Evolutionary conservation across 2,888 invertebrate genomes (phyloP).

Genomic region (Noctua janthe): DNA sequence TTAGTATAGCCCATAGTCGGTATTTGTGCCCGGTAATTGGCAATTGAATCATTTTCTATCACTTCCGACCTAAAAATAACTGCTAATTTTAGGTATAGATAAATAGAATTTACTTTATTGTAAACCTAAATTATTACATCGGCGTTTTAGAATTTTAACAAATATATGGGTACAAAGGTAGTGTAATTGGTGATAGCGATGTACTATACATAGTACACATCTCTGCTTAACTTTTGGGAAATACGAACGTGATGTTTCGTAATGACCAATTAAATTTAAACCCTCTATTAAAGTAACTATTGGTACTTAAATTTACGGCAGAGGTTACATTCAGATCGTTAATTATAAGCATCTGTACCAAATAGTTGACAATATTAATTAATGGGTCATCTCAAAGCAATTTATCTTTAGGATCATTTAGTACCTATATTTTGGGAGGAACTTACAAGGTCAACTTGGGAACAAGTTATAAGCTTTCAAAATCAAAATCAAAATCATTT

Average conservation of each 20-base stretch:
- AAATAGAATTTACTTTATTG: not conserved
- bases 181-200: not conserved
- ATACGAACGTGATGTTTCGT: not conserved
- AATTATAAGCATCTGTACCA: conserved; percentile 60
- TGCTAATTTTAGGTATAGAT: not conserved
- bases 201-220: not conserved
- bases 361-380: conserved; percentile 61
- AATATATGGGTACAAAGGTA: not conserved
- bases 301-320: conserved; percentile 29
- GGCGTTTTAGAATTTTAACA: no score
- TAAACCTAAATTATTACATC: not conserved
- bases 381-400: conserved; percentile 58
- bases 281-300: conserved; percentile 3
- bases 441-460: conserved; percentile 31
- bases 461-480: conserved; percentile 33
- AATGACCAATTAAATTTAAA: conserved; percentile 29
- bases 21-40: not conserved
- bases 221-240: not conserved
- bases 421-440: conserved; percentile 38
- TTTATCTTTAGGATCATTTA: conserved; percentile 53
- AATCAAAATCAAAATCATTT: no score
- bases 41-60: not conserved
- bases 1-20: no score
- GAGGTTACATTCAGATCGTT: conserved; percentile 38
- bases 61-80: not conserved